Evolutionary conservation across 2,797 vertebrate species (phyloP).

Genomic region (Geotrypetes seraphini): DNA sequence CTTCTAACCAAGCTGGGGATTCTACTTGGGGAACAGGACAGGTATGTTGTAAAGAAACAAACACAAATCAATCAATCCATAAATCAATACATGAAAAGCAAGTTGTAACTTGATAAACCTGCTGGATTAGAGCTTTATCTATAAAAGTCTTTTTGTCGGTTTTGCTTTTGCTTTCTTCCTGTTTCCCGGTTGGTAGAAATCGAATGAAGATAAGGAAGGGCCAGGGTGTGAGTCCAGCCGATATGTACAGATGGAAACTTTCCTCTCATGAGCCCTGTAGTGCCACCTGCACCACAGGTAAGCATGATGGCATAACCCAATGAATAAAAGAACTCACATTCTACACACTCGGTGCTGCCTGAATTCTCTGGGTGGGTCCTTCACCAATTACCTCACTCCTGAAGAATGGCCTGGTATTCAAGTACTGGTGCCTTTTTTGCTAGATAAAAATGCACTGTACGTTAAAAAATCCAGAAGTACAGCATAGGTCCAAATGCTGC

Average conservation of each 20-base stretch:
- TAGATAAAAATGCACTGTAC: no score
- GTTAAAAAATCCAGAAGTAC: no score
- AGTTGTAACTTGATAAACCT: no score
- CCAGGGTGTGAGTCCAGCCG: slow-evolving; percentile 81
- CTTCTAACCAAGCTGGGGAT: slow-evolving; percentile 42
- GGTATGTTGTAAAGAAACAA: slow-evolving; percentile 35
- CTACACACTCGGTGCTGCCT: no score
- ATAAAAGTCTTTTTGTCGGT: slow-evolving; percentile 6
- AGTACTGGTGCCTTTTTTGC: no score
- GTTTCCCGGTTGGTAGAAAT: slow-evolving; percentile 52
- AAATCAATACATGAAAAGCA: slow-evolving; percentile 11
- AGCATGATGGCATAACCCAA: no score
- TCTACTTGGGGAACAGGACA: slow-evolving; percentile 48
- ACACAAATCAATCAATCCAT: slow-evolving; percentile 21
- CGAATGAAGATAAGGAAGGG: slow-evolving; percentile 82
- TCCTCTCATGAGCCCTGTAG: slow-evolving; percentile 96
- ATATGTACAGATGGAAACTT: slow-evolving; percentile 98
- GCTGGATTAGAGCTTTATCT: no score
- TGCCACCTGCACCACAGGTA: slow-evolving; percentile 92
- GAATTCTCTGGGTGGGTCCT: no score
- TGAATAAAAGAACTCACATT: no score
- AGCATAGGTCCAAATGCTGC: no score
- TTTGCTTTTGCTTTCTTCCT: neutral
- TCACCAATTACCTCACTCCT: no score
- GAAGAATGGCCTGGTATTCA: no score